Evolutionary conservation across 2,113 vertebrate genomes (phyloP).

Genomic region (Ictalurus punctatus): DNA sequence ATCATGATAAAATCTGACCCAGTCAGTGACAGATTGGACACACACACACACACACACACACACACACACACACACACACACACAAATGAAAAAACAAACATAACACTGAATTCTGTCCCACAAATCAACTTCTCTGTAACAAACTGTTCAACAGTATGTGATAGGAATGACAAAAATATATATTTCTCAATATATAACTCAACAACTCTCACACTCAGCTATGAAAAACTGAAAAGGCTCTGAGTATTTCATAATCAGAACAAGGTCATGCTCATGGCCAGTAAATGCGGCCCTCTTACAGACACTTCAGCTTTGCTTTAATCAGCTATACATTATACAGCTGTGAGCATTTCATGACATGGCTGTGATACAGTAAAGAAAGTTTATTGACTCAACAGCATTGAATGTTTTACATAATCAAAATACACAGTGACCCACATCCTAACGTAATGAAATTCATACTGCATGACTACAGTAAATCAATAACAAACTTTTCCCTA

Average conservation of each 20-base stretch:
- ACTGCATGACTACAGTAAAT: background rate
- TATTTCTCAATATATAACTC: background rate
- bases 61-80: constrained; percentile 44
- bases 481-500: background rate
- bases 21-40: constrained; percentile 65
- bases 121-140: background rate
- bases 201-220: background rate
- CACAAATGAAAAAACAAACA: background rate
- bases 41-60: constrained; percentile 57
- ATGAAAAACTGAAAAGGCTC: background rate
- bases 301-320: background rate
- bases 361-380: background rate
- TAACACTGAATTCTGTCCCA: background rate
- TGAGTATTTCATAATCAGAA: background rate
- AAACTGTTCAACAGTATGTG: background rate
- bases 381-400: background rate
- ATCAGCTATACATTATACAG: background rate
- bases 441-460: background rate
- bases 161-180: background rate
- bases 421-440: background rate
- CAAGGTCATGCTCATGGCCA: background rate
- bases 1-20: constrained; percentile 75
- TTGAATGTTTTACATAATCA: background rate
- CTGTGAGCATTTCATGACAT: background rate
- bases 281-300: background rate